A percentile compares a stretch with the other conserved stretches of the same genome.
phyloP scores from a whole-genome alignment of 53 echinoderm and acorn worm species.

The Patiria pectinifera region DNA sequence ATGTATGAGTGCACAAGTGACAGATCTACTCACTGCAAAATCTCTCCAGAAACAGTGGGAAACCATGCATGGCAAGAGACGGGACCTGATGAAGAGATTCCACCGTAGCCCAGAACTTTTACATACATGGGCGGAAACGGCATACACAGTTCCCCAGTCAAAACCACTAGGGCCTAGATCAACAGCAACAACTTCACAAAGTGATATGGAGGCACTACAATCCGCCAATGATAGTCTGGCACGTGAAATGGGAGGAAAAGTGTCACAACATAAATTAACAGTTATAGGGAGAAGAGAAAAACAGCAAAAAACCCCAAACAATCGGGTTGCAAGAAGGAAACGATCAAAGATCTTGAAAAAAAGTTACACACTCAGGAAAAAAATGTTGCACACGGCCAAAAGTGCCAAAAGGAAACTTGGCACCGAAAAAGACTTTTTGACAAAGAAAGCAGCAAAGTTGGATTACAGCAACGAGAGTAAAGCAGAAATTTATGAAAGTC shows the following conservation, averaged over 20 bases:
- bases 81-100: too few species aligned
- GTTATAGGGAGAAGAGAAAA: neutral
- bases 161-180: neutral
- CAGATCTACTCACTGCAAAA: too few species aligned
- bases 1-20: too few species aligned
- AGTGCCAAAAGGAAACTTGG: neutral
- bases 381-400: neutral
- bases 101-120: too few species aligned
- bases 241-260: neutral
- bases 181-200: neutral
- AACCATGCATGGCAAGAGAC: too few species aligned
- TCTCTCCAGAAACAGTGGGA: too few species aligned
- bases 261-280: constrained; percentile 6
- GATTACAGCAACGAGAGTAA: neutral
- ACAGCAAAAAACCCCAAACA: neutral
- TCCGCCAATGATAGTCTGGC: neutral
- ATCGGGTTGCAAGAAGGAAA: neutral
- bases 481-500: constrained; percentile 1
- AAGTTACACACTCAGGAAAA: neutral
- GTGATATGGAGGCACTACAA: neutral
- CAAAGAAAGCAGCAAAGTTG: neutral
- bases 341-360: constrained; percentile 13
- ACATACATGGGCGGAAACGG: neutral
- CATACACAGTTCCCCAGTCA: constrained; percentile 10
- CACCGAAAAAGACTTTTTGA: constrained; percentile 7